Evolutionary conservation across 2,113 vertebrate genomes (phyloP), one percentile per base, ranked within the genome.

Genomic region (Copsychus sechellarum): DNA sequence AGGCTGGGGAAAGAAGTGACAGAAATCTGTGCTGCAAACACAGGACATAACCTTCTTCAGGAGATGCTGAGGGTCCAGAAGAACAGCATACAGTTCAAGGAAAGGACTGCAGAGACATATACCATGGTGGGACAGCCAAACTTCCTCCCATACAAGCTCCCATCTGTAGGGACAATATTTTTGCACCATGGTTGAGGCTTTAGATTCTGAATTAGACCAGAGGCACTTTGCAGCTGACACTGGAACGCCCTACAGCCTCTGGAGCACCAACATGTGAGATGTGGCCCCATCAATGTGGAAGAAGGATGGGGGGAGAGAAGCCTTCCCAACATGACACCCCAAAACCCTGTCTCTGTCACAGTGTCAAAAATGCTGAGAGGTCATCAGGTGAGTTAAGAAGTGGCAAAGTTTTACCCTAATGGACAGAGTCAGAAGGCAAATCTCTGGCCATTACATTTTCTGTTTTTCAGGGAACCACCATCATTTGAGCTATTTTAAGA

Each of bases 401-500:
- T 77, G 85, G 54, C 28, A 42, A 69, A 86, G 8, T 34, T 61
- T 88, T 60, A 58, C 20, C 9, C 19, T 21, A 54, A 11, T 4
- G 60, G 40, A 34, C 14, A 77, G 71, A 88, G 33, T 69, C 19
- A 58, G 82, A 66, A 90, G 17, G 15, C 22, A 85, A n/a, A 48
- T 61, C 53, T 85, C 33, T 3, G 9, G 43, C 36, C 25, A 22
- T 31, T 38, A 42, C 5, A 43, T n/a, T 94, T 95, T 74, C 15
- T 54, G 36, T 88, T 88, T 92, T 93, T 73, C 53, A 86, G 72
- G 81, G 90, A 93, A 92, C 67, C 40, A 90, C 76, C 67, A 88
- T 66, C 10, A 78, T 80, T 45, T 86, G 85, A 86, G 14, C 25
- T 96, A 94, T 95, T 96, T 96, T 91, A 88, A 95, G 67, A 86